Percentiles rank a stretch among this genome's conserved stretches.
These are phyloP conservation scores for Drosophila neoperkinsi DNA, from an alignment of 2,888 invertebrate genomes.

Conservation along the genomic window DNA sequence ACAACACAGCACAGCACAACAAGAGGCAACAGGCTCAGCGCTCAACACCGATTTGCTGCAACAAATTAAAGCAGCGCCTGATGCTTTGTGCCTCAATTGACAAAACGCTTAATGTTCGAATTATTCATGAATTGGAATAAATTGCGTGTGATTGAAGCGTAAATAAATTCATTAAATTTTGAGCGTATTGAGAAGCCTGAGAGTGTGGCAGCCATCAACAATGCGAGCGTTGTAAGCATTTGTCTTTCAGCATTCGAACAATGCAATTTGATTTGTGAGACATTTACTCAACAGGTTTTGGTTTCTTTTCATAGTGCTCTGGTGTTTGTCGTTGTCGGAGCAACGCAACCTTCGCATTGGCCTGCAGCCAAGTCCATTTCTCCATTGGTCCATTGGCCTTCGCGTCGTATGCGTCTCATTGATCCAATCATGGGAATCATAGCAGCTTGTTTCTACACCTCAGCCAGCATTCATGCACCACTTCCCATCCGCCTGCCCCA, in stretches of 20 bases:
- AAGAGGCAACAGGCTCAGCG: slow-evolving; percentile 8
- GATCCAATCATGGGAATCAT: slow-evolving; percentile 72
- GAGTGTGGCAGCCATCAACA: slow-evolving; percentile 12
- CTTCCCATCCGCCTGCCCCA: slow-evolving; percentile 2
- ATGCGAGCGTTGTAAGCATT: slow-evolving; percentile 17
- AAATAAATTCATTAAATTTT: slow-evolving; percentile 61
- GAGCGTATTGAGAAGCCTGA: not conserved
- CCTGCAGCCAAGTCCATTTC: slow-evolving; percentile 53
- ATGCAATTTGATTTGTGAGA: slow-evolving; percentile 43
- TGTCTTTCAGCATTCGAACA: slow-evolving; percentile 26
- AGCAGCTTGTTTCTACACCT: slow-evolving; percentile 48
- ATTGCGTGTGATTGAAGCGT: slow-evolving; percentile 70
- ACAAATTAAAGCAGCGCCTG: slow-evolving; percentile 9
- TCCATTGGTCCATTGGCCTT: slow-evolving; percentile 23
- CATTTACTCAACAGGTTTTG: slow-evolving; percentile 52
- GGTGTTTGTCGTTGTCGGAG: slow-evolving; percentile 10
- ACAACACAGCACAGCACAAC: not conserved
- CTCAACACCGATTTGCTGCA: slow-evolving; percentile 14
- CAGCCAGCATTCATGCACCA: slow-evolving; percentile 2
- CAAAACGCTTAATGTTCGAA: slow-evolving; percentile 31
- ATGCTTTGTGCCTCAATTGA: slow-evolving; percentile 45
- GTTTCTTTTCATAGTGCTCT: not conserved
- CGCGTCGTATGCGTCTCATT: slow-evolving; percentile 62
- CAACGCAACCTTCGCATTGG: slow-evolving; percentile 47
- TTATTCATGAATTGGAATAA: slow-evolving; percentile 67